phyloP scores from a whole-genome alignment of 1,140 invertebrate genomes.

The Phymorhynchus buccinoides region DNA sequence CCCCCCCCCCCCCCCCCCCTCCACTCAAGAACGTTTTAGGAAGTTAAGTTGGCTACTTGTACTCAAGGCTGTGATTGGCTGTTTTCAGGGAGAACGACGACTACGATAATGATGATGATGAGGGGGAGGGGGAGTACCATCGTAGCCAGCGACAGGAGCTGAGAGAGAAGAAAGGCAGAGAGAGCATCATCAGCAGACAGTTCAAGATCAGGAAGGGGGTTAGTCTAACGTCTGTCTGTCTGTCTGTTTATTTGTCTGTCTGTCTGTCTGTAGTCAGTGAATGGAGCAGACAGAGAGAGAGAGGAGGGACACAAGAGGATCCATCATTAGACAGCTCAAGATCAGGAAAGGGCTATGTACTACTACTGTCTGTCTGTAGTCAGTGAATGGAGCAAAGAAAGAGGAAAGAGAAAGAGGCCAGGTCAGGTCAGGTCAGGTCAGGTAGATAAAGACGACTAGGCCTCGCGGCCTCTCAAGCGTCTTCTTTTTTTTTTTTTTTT shows the following conservation, averaged over 20 bases:
- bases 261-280: background rate
- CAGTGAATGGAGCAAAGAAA: background rate
- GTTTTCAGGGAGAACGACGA: slow-evolving; percentile 56
- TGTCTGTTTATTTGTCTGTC: background rate
- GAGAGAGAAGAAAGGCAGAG: slow-evolving; percentile 61
- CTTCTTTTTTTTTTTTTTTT: too few relatives aligned
- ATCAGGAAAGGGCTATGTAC: background rate
- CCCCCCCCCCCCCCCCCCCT: too few relatives aligned
- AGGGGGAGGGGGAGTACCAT: slow-evolving; percentile 57
- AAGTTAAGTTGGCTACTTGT: background rate
- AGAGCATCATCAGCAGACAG: slow-evolving; percentile 67
- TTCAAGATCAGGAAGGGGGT: slow-evolving; percentile 70
- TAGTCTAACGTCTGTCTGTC: background rate
- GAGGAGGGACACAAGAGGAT: background rate
- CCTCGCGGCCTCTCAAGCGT: too few relatives aligned
- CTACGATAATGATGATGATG: slow-evolving; percentile 48
- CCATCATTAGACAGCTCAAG: background rate
- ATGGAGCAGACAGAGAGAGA: background rate
- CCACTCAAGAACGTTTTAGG: background rate
- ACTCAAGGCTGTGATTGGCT: background rate
- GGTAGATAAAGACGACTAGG: too few relatives aligned
- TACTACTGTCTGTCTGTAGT: background rate
- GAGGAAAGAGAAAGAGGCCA: background rate
- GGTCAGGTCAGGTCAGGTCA: too few relatives aligned
- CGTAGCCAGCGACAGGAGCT: slow-evolving; percentile 46